Evolutionary conservation across 92 coral and sea anemone species (phyloP), one percentile per base, ranked within the genome.

Genomic region (Zoanthus sociatus): DNA sequence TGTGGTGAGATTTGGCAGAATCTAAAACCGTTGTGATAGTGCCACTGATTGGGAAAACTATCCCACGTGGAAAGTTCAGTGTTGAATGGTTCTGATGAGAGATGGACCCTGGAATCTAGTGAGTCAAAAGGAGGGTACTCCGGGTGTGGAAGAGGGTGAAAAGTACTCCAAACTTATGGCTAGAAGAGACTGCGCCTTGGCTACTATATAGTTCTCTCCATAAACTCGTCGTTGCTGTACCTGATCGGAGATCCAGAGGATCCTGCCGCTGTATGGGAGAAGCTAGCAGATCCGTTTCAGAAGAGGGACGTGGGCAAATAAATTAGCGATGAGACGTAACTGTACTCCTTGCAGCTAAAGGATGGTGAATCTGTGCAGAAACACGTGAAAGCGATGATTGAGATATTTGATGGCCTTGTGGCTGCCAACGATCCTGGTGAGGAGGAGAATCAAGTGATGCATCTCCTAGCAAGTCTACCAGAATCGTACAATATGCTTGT

Each of bases 51-150:
- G 88, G 77, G 18, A 83, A 33, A 87, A 87, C 37, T 90, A 90
- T 81, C 45, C 64, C 42, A 90, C 93, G 11, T 87, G 91, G 91
- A 90, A 88, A 78, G 78, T 91, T n/a, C 90, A 88, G 82, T 88
- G 91, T 84, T 76, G 79, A 55, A 88, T 91, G 92, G 92, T 83
- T 26, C 47, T 83, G 53, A 78, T 83, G 83, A 88, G 72, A 81
- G 90, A 91, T 50, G 89, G 89, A 17, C 90, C 81, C 82, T 86
- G 90, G 89, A 48, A 72, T 55, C 86, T 92, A 81, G 93, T 87
- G 14, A 75, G 47, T 42, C 63, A 82, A 30, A 76, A 77, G 30
- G 89, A 92, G 78, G 83, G 61, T 76, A 86, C 84, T 48, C 93
- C 93, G 30, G 74, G 78, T 53, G 55, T 26, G 32, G 47, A 13